phyloP scores from a whole-genome alignment of 2,797 vertebrate species.

The Neosilurus mollespiculum region DNA sequence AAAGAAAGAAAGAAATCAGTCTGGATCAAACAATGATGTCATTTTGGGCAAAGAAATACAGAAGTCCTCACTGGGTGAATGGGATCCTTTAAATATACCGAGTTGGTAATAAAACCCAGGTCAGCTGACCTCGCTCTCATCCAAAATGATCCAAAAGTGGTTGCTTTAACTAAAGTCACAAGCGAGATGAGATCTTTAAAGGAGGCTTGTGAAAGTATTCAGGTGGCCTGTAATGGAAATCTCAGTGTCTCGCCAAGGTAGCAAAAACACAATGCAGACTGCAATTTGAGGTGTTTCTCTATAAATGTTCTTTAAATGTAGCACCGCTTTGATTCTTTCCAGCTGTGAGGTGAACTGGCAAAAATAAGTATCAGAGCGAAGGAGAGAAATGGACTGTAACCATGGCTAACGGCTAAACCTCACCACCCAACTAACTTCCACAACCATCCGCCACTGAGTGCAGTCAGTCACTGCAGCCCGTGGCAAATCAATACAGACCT shows the following conservation, averaged over 20 bases:
- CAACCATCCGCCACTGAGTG: conserved; percentile 14
- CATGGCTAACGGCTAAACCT: conserved; percentile 20
- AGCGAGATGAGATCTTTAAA: conserved; percentile 3
- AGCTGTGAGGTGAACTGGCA: conserved; percentile 18
- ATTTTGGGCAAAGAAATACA: conserved; percentile 12
- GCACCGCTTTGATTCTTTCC: conserved; percentile 20
- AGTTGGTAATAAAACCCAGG: conserved; percentile 45
- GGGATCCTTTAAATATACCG: conserved; percentile 34
- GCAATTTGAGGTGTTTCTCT: conserved; percentile 31
- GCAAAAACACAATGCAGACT: conserved; percentile 26
- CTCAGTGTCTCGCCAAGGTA: neutral
- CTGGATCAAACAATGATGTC: conserved; percentile 50
- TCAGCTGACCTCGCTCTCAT: conserved; percentile 42
- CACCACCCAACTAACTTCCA: conserved; percentile 12
- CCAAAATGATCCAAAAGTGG: conserved; percentile 6
- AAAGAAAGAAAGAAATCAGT: conserved; percentile 49
- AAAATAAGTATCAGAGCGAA: neutral
- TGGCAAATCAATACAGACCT: conserved; percentile 39
- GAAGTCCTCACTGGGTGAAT: conserved; percentile 16
- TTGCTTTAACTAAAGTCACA: conserved; percentile 10
- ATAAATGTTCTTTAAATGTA: conserved; percentile 11
- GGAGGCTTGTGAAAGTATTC: conserved; percentile 5
- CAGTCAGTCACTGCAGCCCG: conserved; percentile 30
- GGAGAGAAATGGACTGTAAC: conserved; percentile 18
- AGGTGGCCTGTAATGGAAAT: conserved; percentile 9